Evolutionary conservation across 23 tunicate genomes (phyloP).

Genomic region (Corella eumyota): DNA sequence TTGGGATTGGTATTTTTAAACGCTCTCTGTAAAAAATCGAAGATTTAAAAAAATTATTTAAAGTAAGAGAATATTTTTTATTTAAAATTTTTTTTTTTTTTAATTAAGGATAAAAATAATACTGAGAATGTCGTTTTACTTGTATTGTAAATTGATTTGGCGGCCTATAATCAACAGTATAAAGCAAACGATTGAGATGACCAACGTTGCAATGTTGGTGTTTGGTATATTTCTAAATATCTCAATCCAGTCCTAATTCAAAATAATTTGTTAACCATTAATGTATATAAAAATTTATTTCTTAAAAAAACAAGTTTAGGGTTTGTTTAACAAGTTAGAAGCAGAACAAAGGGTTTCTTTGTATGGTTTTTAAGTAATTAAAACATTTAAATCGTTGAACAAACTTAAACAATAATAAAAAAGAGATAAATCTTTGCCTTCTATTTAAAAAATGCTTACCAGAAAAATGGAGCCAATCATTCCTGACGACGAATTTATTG

Average conservation of each 20-base stretch:
- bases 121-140: slow-evolving; percentile 38
- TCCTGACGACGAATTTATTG: slow-evolving; percentile 17
- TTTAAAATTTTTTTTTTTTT: neutral
- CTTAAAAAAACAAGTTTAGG: neutral
- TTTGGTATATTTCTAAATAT: slow-evolving; percentile 55
- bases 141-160: slow-evolving; percentile 64
- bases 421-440: too few relatives aligned
- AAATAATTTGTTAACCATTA: slow-evolving; percentile 1
- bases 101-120: neutral
- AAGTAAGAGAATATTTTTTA: neutral
- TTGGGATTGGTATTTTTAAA: slow-evolving; percentile 64
- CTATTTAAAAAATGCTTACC: too few relatives aligned
- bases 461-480: slow-evolving; percentile 21
- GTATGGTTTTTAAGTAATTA: too few relatives aligned
- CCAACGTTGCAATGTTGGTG: slow-evolving; percentile 67
- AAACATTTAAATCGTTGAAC: neutral
- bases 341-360: too few relatives aligned
- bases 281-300: neutral
- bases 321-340: too few relatives aligned
- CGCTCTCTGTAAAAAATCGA: slow-evolving; percentile 36
- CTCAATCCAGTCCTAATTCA: slow-evolving; percentile 71
- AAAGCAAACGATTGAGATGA: slow-evolving; percentile 77
- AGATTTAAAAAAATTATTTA: too few relatives aligned
- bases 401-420: too few relatives aligned
- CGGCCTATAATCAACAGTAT: slow-evolving; percentile 51